A percentile compares a stretch with the other conserved stretches of the same genome.
phyloP scores from a whole-genome alignment of 2,888 invertebrate species.

The Pollenia labialis region DNA sequence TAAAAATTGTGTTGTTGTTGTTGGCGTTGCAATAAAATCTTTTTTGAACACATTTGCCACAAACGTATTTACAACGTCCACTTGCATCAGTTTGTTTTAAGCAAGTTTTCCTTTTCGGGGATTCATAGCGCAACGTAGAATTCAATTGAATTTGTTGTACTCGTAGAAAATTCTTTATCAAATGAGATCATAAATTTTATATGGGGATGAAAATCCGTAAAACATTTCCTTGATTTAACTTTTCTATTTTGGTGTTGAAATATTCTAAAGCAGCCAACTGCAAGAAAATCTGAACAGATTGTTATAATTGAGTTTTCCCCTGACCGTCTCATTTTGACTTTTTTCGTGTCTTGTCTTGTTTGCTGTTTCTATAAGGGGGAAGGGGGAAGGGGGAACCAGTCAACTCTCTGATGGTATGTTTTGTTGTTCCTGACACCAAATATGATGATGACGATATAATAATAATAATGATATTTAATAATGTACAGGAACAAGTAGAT shows the following conservation, averaged over 20 bases:
- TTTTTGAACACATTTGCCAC: background rate
- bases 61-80: background rate
- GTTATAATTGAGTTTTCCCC: slow-evolving; percentile 84
- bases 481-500: slow-evolving; percentile 72
- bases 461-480: slow-evolving; percentile 69
- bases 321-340: slow-evolving; percentile 70
- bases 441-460: slow-evolving; percentile 76
- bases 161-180: slow-evolving; percentile 36
- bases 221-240: slow-evolving; percentile 22
- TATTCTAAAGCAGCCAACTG: slow-evolving; percentile 28
- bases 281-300: slow-evolving; percentile 84
- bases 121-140: slow-evolving; percentile 27
- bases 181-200: slow-evolving; percentile 64
- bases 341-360: slow-evolving; percentile 14
- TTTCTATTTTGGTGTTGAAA: slow-evolving; percentile 51
- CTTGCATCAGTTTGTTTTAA: background rate
- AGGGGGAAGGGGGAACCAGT: background rate
- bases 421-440: slow-evolving; percentile 77
- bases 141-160: slow-evolving; percentile 46
- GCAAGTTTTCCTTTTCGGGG: slow-evolving; percentile 42
- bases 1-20: slow-evolving; percentile 7
- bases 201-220: slow-evolving; percentile 45
- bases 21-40: background rate
- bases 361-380: background rate
- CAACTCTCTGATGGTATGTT: slow-evolving; percentile 9